Evolutionary conservation across 2,888 invertebrate genomes (phyloP).

Genomic region (Elgonia sp.): DNA sequence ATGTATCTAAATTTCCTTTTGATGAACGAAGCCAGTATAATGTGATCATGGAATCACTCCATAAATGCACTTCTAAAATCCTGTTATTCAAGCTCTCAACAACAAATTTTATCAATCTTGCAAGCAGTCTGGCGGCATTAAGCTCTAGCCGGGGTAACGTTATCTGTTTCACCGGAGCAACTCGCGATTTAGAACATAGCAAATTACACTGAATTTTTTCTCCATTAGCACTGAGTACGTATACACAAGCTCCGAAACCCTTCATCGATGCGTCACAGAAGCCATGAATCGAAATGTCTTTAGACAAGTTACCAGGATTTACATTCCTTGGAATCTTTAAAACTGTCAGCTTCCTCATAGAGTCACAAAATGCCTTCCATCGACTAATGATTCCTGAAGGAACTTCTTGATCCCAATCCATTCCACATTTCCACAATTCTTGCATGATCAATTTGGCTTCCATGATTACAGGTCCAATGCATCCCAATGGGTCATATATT

Average conservation of each 20-base stretch:
- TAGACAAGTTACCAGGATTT: neutral
- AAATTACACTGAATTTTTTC: neutral
- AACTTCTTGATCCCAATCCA: conserved; percentile 47
- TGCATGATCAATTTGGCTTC: conserved; percentile 32
- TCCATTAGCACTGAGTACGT: neutral
- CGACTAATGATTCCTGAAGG: neutral
- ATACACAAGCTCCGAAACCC: conserved; percentile 19
- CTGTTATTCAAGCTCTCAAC: neutral
- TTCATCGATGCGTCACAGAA: conserved; percentile 22
- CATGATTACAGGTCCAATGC: conserved; percentile 39
- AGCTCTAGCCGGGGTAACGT: conserved; percentile 13
- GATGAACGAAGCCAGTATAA: conserved; percentile 4
- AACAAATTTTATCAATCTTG: neutral
- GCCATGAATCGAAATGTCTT: neutral
- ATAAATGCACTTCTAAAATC: neutral
- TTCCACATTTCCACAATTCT: conserved; percentile 24
- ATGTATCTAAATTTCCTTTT: neutral
- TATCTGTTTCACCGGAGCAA: neutral
- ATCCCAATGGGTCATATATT: conserved; percentile 38
- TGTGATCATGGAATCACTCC: conserved; percentile 2
- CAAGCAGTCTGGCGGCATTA: conserved; percentile 9
- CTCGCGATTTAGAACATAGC: conserved; percentile 9
- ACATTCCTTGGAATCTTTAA: conserved; percentile 1
- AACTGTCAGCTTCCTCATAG: neutral
- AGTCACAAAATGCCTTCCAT: conserved; percentile 4